These are phyloP conservation scores for Apostichopus leukothele DNA, from an alignment of 53 echinoderm and acorn worm genomes.

Conservation along the genomic window DNA sequence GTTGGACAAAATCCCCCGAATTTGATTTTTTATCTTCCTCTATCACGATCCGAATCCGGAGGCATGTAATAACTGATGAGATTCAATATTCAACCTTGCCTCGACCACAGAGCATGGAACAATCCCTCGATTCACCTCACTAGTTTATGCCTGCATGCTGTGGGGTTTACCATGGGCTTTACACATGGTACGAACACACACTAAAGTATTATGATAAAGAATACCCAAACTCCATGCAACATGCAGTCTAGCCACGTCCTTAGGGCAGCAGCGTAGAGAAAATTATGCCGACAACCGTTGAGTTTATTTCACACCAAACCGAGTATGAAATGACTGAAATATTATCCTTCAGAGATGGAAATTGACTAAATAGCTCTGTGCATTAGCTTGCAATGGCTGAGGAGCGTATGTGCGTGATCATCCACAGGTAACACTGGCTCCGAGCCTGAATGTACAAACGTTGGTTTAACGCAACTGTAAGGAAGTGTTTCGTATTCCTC, in stretches of 20 bases:
- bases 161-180: background rate
- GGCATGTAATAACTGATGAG: background rate
- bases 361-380: background rate
- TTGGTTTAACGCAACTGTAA: too few relatives aligned
- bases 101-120: background rate
- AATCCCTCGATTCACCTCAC: conserved; percentile 5
- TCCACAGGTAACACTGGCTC: background rate
- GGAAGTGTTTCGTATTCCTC: too few relatives aligned
- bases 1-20: background rate
- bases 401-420: background rate
- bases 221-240: too few relatives aligned
- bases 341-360: conserved; percentile 5
- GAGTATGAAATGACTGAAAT: conserved; percentile 5
- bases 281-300: background rate
- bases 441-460: too few relatives aligned
- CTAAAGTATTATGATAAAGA: too few relatives aligned
- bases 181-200: background rate
- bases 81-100: background rate
- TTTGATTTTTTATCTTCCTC: conserved; percentile 2
- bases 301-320: conserved; percentile 6
- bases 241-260: background rate
- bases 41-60: background rate
- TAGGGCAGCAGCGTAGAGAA: background rate
- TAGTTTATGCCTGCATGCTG: background rate
- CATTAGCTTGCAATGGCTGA: background rate